These are phyloP conservation scores for Drosophila tani DNA, from an alignment of 1,140 invertebrate species.

Conservation along the genomic window DNA sequence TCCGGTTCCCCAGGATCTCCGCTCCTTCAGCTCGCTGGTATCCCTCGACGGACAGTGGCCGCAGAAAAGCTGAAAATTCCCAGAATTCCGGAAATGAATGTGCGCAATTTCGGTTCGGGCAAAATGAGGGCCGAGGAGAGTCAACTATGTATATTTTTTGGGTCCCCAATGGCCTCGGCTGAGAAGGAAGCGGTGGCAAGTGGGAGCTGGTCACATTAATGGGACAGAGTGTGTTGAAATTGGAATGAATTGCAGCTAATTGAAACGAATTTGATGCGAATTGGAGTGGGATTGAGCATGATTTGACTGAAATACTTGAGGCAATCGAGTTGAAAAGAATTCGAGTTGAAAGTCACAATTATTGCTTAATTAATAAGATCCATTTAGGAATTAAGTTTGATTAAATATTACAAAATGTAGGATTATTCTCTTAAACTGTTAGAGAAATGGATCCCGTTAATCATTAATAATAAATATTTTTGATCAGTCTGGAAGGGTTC, in stretches of 20 bases:
- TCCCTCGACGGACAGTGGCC: slow-evolving; percentile 14
- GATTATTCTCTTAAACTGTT: not conserved
- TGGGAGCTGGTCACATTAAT: not conserved
- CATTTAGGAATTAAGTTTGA: too few species aligned
- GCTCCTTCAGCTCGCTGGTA: not conserved
- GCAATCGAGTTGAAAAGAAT: not conserved
- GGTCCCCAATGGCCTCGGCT: not conserved
- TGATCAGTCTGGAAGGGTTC: too few species aligned
- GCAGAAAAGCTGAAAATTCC: slow-evolving; percentile 24
- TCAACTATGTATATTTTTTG: slow-evolving; percentile 46
- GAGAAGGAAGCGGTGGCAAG: not conserved
- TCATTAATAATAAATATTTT: too few species aligned
- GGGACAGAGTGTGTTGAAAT: slow-evolving; percentile 16
- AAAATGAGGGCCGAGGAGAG: slow-evolving; percentile 17
- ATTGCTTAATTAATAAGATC: too few species aligned
- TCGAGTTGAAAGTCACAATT: too few species aligned
- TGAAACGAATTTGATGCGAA: slow-evolving; percentile 3
- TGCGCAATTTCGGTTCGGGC: slow-evolving; percentile 57
- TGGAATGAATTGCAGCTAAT: slow-evolving; percentile 42
- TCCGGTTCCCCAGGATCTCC: not conserved
- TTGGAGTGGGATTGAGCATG: not conserved
- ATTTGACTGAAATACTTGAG: not conserved
- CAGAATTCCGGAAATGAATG: slow-evolving; percentile 68
- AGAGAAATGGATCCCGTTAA: too few species aligned
- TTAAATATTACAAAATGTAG: too few species aligned